Conservation (phyloP, 1,140 invertebrate species). For the Drosophila ogumai region DNA sequence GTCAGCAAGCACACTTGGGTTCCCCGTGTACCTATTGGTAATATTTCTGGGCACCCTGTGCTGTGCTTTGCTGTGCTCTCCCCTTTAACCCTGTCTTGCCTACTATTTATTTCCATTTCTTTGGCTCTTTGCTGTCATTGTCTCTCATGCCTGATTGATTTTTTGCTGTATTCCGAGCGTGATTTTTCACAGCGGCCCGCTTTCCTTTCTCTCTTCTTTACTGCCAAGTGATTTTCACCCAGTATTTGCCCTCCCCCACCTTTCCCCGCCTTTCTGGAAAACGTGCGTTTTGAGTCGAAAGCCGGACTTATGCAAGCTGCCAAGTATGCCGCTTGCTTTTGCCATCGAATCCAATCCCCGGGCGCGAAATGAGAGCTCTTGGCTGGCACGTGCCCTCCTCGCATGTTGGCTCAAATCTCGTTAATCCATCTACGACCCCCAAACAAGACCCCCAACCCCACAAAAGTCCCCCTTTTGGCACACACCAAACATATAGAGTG, state of each 20-base stretch:
- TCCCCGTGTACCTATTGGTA: background rate
- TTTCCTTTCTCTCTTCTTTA: slow-evolving; percentile 24
- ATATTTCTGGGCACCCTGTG: too few species aligned
- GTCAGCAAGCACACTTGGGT: too few species aligned
- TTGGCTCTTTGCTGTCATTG: slow-evolving; percentile 22
- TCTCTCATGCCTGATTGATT: slow-evolving; percentile 44
- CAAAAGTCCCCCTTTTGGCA: background rate
- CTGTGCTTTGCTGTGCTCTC: background rate
- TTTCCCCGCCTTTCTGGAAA: background rate
- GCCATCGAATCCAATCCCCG: slow-evolving; percentile 22
- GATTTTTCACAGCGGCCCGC: slow-evolving; percentile 35
- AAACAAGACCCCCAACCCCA: background rate
- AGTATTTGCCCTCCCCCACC: background rate
- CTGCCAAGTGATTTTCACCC: background rate
- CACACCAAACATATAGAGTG: background rate
- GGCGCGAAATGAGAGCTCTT: slow-evolving; percentile 29
- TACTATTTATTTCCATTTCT: slow-evolving; percentile 9
- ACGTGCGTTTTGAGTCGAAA: slow-evolving; percentile 25
- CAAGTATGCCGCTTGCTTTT: slow-evolving; percentile 3
- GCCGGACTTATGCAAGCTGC: slow-evolving; percentile 36
- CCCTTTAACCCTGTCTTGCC: background rate
- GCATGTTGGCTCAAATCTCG: slow-evolving; percentile 33
- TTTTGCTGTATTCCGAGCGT: slow-evolving; percentile 35
- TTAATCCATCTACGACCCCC: slow-evolving; percentile 35
- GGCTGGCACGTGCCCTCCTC: slow-evolving; percentile 32